Conservation (phyloP, 2,888 invertebrate genomes). For the Agonopterix arenella region DNA sequence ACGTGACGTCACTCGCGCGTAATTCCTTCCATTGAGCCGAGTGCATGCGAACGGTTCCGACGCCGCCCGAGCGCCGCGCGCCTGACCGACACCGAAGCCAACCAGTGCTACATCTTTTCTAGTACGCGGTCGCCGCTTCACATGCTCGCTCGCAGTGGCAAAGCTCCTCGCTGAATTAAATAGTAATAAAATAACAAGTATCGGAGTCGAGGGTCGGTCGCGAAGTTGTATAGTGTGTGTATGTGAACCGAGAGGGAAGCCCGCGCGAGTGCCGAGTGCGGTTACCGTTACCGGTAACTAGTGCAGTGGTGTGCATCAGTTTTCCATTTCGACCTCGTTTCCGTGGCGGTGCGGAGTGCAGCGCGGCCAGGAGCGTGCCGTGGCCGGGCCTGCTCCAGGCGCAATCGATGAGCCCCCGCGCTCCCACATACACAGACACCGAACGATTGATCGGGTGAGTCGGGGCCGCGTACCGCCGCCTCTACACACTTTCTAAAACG, state of each 20-base stretch:
- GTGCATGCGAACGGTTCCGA: conserved; percentile 45
- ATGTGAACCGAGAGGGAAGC: conserved; percentile 6
- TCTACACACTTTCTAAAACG: not conserved
- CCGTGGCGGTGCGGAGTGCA: conserved; percentile 31
- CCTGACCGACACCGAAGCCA: conserved; percentile 63
- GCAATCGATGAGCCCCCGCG: conserved; percentile 51
- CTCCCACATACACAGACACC: conserved; percentile 23
- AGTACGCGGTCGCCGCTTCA: conserved; percentile 60
- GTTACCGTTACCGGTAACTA: conserved; percentile 10
- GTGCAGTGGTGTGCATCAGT: conserved; percentile 37
- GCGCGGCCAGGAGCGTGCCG: too few relatives aligned
- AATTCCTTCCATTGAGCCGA: conserved; percentile 58
- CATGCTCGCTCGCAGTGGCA: conserved; percentile 40
- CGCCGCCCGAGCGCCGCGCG: conserved; percentile 33
- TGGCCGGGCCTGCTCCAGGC: conserved; percentile 33
- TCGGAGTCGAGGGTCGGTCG: conserved; percentile 26
- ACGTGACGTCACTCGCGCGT: conserved; percentile 60
- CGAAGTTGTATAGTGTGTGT: conserved; percentile 18
- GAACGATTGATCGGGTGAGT: conserved; percentile 61
- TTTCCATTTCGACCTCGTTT: conserved; percentile 54
- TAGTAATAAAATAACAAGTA: conserved; percentile 16
- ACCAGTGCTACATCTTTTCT: conserved; percentile 62
- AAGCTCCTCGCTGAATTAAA: conserved; percentile 13
- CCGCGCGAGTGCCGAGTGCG: conserved; percentile 16
- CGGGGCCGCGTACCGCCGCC: not conserved